Conservation (phyloP, 2,797 vertebrate species). For the Mus spretus region DNA sequence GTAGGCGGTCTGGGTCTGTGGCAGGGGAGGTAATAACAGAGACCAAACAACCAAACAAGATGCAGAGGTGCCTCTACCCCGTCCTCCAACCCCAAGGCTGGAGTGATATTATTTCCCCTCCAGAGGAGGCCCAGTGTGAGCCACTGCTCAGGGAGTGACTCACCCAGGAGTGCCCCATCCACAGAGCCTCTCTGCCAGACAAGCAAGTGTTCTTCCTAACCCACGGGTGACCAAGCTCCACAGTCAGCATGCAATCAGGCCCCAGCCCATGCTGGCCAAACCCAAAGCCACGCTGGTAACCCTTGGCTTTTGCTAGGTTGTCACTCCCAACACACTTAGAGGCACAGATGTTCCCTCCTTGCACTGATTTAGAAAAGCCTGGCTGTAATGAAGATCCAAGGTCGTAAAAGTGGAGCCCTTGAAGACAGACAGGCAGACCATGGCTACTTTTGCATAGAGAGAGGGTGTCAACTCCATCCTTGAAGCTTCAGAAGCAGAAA, state of each 20-base stretch:
- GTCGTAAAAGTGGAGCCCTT: not conserved
- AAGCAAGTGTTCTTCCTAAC: not conserved
- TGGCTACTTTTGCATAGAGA: not conserved
- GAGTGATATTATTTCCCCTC: fast-evolving
- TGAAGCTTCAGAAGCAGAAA: not conserved
- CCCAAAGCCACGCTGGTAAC: not conserved
- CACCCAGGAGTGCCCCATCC: not conserved
- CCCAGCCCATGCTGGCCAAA: not conserved
- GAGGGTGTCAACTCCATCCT: not conserved
- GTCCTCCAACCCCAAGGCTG: not conserved
- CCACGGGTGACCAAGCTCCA: not conserved
- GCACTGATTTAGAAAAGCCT: not conserved
- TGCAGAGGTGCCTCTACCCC: not conserved
- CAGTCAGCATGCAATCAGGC: fast-evolving
- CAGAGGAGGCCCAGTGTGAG: not conserved
- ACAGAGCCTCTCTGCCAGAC: not conserved
- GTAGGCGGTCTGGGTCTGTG: fast-evolving
- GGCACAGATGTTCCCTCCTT: not conserved
- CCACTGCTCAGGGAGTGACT: not conserved
- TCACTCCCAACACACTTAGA: not conserved
- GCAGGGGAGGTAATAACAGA: not conserved
- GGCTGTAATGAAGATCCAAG: fast-evolving
- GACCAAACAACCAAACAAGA: not conserved
- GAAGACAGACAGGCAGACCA: not conserved
- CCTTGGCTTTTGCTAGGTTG: not conserved